These are phyloP conservation scores for Marasmarcha lunaedactyla DNA, from an alignment of 2,888 invertebrate genomes.

Conservation along the genomic window DNA sequence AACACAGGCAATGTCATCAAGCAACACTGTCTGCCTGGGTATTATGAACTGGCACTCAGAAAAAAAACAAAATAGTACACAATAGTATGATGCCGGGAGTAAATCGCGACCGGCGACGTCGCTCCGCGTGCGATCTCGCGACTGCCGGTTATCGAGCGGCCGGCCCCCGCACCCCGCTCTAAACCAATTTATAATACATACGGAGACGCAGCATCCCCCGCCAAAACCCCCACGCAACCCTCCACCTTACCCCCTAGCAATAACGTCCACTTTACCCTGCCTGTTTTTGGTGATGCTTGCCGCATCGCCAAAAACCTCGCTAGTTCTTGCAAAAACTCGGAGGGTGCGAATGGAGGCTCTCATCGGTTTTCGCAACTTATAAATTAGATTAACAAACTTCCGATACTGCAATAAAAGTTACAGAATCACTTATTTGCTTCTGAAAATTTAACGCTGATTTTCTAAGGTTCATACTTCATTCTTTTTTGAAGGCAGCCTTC, in stretches of 20 bases:
- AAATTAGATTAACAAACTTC: slow-evolving; percentile 40
- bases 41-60: too few relatives aligned
- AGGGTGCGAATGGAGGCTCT: slow-evolving; percentile 63
- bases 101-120: slow-evolving; percentile 11
- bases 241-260: slow-evolving; percentile 20
- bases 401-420: too few relatives aligned
- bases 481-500: too few relatives aligned
- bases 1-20: too few relatives aligned
- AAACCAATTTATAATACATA: slow-evolving; percentile 71
- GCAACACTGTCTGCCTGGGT: too few relatives aligned
- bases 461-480: too few relatives aligned
- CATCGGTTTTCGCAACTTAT: slow-evolving; percentile 33
- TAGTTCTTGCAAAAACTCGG: slow-evolving; percentile 53
- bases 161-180: slow-evolving; percentile 55
- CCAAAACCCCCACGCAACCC: slow-evolving; percentile 19
- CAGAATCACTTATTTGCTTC: too few relatives aligned
- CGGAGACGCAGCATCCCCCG: slow-evolving; percentile 66
- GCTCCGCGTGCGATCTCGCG: slow-evolving; percentile 34
- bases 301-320: slow-evolving; percentile 63
- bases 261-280: slow-evolving; percentile 22
- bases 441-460: too few relatives aligned
- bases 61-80: too few relatives aligned
- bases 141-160: slow-evolving; percentile 64
- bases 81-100: neutral
- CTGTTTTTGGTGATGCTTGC: too few relatives aligned